A percentile compares a stretch with the other conserved stretches of the same genome.
These are phyloP conservation scores for Helicoverpa assulta DNA, from an alignment of 2,888 invertebrate genomes.

Conservation along the genomic window DNA sequence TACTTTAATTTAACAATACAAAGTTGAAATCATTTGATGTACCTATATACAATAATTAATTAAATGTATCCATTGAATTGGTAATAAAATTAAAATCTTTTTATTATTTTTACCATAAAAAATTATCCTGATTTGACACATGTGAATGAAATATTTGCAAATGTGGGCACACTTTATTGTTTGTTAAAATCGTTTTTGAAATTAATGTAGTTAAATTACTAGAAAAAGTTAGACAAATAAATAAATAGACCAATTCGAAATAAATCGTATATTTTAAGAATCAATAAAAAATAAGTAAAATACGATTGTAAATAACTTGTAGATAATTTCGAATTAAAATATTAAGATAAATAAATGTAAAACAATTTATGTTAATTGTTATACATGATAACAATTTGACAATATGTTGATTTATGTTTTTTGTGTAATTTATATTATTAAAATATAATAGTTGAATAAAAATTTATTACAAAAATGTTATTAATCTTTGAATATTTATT, in stretches of 20 bases:
- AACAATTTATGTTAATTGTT: conserved; percentile 42
- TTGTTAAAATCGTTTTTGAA: conserved; percentile 26
- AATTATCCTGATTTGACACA: too few species aligned
- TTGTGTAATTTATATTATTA: conserved; percentile 25
- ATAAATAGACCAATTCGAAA: conserved; percentile 65
- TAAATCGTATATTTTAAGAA: conserved; percentile 59
- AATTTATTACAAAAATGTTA: conserved; percentile 12
- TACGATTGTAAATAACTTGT: conserved; percentile 48
- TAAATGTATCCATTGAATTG: too few species aligned
- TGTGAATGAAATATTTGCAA: neutral
- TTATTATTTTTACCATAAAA: too few species aligned
- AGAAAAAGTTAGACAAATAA: conserved; percentile 47
- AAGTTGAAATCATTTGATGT: too few species aligned
- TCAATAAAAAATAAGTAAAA: conserved; percentile 38
- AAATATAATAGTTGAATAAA: conserved; percentile 14
- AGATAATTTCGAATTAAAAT: conserved; percentile 31
- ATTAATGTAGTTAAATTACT: conserved; percentile 41
- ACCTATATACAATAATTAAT: too few species aligned
- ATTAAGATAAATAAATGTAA: conserved; percentile 29
- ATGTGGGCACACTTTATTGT: conserved; percentile 24
- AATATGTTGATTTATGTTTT: conserved; percentile 54
- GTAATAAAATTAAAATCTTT: too few species aligned
- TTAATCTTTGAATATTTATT: conserved; percentile 4
- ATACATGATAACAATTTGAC: conserved; percentile 49
- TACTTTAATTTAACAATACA: too few species aligned